phyloP scores from a whole-genome alignment of 2,797 vertebrate genomes.

The Austrolebias charrua region DNA sequence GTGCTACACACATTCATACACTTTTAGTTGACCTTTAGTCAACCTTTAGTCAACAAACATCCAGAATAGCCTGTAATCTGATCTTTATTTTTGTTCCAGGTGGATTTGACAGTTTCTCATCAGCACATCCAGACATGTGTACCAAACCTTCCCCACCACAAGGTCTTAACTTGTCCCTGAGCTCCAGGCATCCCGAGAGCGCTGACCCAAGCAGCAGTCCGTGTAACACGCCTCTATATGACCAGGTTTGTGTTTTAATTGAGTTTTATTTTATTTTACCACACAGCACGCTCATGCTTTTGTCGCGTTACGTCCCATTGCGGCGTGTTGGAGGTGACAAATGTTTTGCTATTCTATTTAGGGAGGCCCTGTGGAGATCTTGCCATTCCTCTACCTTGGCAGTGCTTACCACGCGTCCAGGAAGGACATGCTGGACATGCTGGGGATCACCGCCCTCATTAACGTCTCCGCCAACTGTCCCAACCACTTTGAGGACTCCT shows the following conservation, averaged over 20 bases:
- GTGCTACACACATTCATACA: no score
- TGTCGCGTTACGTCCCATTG: background rate
- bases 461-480: slow-evolving; percentile 98
- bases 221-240: slow-evolving; percentile 91
- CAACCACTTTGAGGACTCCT: slow-evolving; percentile 97
- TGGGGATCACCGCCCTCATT: slow-evolving; percentile 96
- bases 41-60: slow-evolving; percentile 62
- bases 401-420: slow-evolving; percentile 97
- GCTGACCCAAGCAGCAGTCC: slow-evolving; percentile 88
- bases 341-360: slow-evolving; percentile 50
- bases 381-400: slow-evolving; percentile 96
- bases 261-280: background rate
- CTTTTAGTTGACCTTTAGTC: no score
- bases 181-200: slow-evolving; percentile 83
- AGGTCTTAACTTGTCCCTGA: slow-evolving; percentile 90
- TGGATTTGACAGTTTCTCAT: slow-evolving; percentile 89
- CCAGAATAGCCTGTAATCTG: slow-evolving; percentile 52
- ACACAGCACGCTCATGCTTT: fast-evolving
- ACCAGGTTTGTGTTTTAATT: slow-evolving; percentile 85
- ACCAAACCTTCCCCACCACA: slow-evolving; percentile 87
- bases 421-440: slow-evolving; percentile 95
- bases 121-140: slow-evolving; percentile 89
- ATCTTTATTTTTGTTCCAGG: slow-evolving; percentile 77
- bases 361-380: slow-evolving; percentile 97
- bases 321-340: slow-evolving; percentile 13